A percentile compares a stretch with the other conserved stretches of the same genome.
phyloP scores from a whole-genome alignment of 2,888 invertebrate species.

The Liposcelis brunnea region DNA sequence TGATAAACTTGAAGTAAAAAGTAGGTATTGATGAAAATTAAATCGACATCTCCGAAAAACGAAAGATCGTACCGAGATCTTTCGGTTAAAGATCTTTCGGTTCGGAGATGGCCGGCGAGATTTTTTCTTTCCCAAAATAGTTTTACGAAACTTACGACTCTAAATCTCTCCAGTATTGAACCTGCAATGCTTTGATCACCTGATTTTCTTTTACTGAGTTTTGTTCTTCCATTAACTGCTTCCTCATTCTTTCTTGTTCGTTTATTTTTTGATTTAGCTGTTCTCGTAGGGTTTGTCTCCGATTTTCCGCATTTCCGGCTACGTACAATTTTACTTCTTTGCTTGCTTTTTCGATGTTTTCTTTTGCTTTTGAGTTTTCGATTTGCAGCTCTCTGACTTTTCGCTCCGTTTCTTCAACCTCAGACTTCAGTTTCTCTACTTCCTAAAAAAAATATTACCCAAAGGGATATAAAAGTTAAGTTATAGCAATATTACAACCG shows the following conservation, averaged over 20 bases:
- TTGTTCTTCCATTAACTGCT: slow-evolving; percentile 27
- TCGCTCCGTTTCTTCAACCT: slow-evolving; percentile 34
- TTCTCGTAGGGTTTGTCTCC: slow-evolving; percentile 30
- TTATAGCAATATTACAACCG: no score
- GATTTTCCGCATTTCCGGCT: not conserved
- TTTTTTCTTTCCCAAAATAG: no score
- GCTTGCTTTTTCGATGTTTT: slow-evolving; percentile 34
- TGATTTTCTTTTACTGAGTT: slow-evolving; percentile 32
- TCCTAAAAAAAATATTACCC: slow-evolving; percentile 33
- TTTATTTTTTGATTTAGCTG: slow-evolving; percentile 39
- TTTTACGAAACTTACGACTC: slow-evolving; percentile 23
- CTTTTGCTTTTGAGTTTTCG: slow-evolving; percentile 36
- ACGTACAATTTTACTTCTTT: slow-evolving; percentile 28
- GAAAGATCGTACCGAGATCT: no score
- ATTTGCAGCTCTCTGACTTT: slow-evolving; percentile 36
- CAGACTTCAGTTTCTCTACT: slow-evolving; percentile 36
- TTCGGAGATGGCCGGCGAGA: no score
- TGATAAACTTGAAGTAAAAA: no score
- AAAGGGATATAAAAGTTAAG: no score
- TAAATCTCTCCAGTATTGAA: slow-evolving; percentile 36
- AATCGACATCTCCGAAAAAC: no score
- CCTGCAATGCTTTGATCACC: slow-evolving; percentile 30
- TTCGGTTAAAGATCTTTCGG: no score
- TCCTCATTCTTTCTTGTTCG: slow-evolving; percentile 37
- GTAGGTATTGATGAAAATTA: no score